Conservation (phyloP, 2,113 vertebrate species). For the Thunnus maccoyii region DNA sequence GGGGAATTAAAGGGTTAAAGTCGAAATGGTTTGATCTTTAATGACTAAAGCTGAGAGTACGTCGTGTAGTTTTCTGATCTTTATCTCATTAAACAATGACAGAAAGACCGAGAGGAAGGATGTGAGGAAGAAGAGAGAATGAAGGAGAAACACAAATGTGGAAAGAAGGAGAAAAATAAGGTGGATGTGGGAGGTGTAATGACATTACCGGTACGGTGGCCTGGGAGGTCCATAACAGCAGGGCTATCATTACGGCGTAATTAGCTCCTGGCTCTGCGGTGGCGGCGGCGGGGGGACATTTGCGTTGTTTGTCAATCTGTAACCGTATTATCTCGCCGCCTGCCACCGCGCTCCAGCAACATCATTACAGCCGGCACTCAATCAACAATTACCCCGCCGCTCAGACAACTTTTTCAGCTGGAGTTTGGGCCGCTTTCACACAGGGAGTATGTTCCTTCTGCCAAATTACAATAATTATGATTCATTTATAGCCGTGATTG, state of each 20-base stretch:
- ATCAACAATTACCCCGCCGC: constrained; percentile 65
- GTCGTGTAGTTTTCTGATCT: not conserved
- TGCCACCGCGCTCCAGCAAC: constrained; percentile 45
- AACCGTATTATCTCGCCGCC: constrained; percentile 63
- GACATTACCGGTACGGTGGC: constrained; percentile 65
- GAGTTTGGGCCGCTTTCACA: constrained; percentile 52
- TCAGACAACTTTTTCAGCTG: constrained; percentile 59
- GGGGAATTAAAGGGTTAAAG: too few species aligned
- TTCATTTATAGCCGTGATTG: constrained; percentile 77
- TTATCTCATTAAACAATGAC: not conserved
- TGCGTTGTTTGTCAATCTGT: constrained; percentile 65
- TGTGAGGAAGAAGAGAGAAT: not conserved
- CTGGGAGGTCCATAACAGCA: constrained; percentile 68
- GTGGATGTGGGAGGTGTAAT: constrained; percentile 65
- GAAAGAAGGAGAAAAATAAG: not conserved
- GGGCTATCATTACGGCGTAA: constrained; percentile 69
- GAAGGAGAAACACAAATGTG: not conserved
- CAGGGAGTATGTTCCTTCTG: constrained; percentile 51
- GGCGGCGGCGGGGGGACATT: constrained; percentile 41
- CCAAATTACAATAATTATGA: constrained; percentile 79
- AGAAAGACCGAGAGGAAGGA: not conserved
- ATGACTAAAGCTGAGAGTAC: too few species aligned
- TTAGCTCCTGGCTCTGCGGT: constrained; percentile 65
- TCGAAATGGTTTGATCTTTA: too few species aligned
- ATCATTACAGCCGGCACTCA: constrained; percentile 62